Base-by-base conservation (phyloP, 2,113 vertebrate species). In the Oostethus manadensis region DNA sequence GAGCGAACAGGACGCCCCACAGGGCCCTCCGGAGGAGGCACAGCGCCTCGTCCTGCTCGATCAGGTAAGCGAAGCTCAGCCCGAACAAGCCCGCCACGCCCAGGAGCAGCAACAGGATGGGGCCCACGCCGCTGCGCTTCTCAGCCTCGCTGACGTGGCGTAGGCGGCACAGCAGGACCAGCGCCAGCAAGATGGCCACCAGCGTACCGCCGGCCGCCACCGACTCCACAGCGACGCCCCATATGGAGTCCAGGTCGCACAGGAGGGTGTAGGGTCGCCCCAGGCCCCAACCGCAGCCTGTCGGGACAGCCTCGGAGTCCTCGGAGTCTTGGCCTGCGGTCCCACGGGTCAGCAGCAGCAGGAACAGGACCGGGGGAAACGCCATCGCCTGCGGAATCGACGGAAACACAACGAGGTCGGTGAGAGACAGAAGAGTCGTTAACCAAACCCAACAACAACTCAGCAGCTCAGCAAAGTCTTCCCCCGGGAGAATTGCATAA, bases 221-320 rank as follows among this genome's bases (percentile, higher is more conserved):
- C 0, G 92, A 92, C 80, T 95, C 96, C 22, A 98, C 82, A 0
- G 93, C 94, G 43, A 98, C 96, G 0, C 96, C 96, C 96, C 96
- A 98, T 21, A 96, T 83, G 57, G 93, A 91, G 81, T 98, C 94
- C 92, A 98, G 92, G 84, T 97, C 93, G 3, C 96, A 98, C 61
- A 98, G 91, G 70, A 93, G 87, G 8, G 94, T 87, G 43, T 94
- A 97, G 71, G 94, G 94, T 1, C 92, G 92, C 22, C 88, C 87
- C 0, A 94, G 88, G 18, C 94, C 93, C 88, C 95, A 88, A 8
- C 94, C 93, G 0, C 96, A 98, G 56, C 96, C 96, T 38, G 91
- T 84, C 0, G 96, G 92, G 38, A 0, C 87, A 87, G 14, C 86
- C 80, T 58, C 90, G 43, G 78, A 13, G 18, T 93, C 90, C 47